These are phyloP conservation scores for Iguana delicatissima DNA, from an alignment of 2,797 vertebrate species.

Conservation along the genomic window DNA sequence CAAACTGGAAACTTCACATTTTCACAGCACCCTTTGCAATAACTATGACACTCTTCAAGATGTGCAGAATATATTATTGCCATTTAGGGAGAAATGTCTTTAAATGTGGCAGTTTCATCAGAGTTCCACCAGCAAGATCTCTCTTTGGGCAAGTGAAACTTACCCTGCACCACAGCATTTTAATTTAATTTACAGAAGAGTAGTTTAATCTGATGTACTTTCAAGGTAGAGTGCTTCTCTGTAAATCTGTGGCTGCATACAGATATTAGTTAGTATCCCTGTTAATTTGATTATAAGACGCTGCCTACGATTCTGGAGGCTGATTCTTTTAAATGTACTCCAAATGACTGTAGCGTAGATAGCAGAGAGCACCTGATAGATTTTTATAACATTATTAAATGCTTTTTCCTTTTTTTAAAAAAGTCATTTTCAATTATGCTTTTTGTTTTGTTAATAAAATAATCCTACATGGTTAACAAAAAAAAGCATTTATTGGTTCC, in stretches of 20 bases:
- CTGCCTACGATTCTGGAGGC: conserved; percentile 21
- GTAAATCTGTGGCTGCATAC: conserved; percentile 30
- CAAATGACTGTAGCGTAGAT: background rate
- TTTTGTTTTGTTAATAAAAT: background rate
- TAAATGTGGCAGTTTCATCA: conserved; percentile 23
- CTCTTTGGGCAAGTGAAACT: conserved; percentile 34
- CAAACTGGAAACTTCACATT: background rate
- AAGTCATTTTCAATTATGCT: background rate
- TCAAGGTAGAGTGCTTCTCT: conserved; percentile 48
- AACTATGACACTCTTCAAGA: background rate
- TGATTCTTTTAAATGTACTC: conserved; percentile 21
- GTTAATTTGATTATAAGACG: conserved; percentile 25
- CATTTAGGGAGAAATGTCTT: conserved; percentile 30
- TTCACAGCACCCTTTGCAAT: background rate
- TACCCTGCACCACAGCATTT: conserved; percentile 45
- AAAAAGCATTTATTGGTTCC: conserved; percentile 28
- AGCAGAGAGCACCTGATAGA: background rate
- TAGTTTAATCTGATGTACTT: conserved; percentile 48
- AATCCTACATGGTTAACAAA: background rate
- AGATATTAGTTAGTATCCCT: conserved; percentile 27
- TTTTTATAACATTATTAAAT: background rate
- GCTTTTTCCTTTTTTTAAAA: background rate
- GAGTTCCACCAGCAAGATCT: conserved; percentile 32
- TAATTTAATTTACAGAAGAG: conserved; percentile 59
- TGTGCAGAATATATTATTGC: conserved; percentile 4